These are phyloP conservation scores for Bugula neritina DNA, from an alignment of 2,888 invertebrate genomes.

Conservation along the genomic window DNA sequence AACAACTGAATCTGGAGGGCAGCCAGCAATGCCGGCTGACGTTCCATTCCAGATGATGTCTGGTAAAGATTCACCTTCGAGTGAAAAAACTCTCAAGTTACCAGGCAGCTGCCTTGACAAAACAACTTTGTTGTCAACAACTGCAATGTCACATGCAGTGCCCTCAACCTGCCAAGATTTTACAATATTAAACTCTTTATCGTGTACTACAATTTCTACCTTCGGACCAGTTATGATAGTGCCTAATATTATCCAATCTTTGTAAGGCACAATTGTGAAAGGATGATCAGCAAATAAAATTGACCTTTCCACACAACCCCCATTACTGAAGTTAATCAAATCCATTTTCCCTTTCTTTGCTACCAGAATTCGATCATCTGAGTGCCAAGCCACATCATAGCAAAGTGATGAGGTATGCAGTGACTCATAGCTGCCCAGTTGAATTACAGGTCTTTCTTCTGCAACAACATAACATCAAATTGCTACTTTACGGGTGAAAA, in stretches of 20 bases:
- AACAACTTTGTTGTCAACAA: background rate
- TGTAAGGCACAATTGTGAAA: background rate
- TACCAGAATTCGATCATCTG: background rate
- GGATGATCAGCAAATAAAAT: background rate
- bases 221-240: background rate
- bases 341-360: background rate
- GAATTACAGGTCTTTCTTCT: no score
- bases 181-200: background rate
- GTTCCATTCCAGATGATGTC: background rate
- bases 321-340: background rate
- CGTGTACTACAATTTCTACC: background rate
- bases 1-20: background rate
- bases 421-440: background rate
- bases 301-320: background rate
- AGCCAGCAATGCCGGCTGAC: background rate
- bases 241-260: background rate
- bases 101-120: background rate
- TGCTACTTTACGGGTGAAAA: no score
- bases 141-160: background rate
- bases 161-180: background rate
- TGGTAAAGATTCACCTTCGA: background rate
- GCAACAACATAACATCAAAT: no score
- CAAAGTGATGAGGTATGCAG: background rate
- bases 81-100: background rate
- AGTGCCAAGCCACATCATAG: conserved; percentile 1